phyloP scores from a whole-genome alignment of 1,140 invertebrate species.

The Drosophila punjabiensis region DNA sequence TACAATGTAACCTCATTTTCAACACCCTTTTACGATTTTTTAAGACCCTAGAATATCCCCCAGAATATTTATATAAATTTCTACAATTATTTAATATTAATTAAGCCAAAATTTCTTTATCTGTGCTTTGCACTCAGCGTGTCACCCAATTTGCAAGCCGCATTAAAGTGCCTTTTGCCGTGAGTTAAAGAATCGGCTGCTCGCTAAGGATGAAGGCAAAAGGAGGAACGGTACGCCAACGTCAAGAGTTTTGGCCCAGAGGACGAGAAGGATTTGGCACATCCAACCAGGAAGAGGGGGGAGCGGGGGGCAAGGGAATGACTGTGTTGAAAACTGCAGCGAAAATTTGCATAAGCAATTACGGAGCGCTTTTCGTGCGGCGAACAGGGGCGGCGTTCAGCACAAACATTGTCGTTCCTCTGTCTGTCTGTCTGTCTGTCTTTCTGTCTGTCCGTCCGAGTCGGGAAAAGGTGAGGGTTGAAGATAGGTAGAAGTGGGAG shows the following conservation, averaged over 20 bases:
- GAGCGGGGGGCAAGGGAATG: not conserved
- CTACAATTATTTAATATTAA: not conserved
- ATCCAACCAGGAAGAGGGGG: not conserved
- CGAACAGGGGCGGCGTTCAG: not conserved
- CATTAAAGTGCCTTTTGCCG: slow-evolving; percentile 10
- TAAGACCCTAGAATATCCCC: not conserved
- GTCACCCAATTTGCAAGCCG: slow-evolving; percentile 3
- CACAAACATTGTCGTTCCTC: slow-evolving; percentile 20
- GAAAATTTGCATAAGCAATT: slow-evolving; percentile 76
- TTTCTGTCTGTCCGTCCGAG: slow-evolving; percentile 6
- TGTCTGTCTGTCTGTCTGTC: slow-evolving; percentile 1
- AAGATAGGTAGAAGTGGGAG: not conserved
- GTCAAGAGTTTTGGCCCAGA: slow-evolving; percentile 19
- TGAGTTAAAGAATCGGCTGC: slow-evolving; percentile 21
- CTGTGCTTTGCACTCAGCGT: slow-evolving; percentile 17
- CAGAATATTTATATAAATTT: not conserved
- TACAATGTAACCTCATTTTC: not conserved
- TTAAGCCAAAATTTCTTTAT: slow-evolving; percentile 9
- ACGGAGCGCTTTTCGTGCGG: slow-evolving; percentile 53
- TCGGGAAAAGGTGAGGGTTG: slow-evolving; percentile 4
- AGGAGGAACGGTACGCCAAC: slow-evolving; percentile 14
- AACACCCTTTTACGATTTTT: not conserved
- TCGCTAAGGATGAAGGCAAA: not conserved
- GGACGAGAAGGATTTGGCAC: slow-evolving; percentile 23
- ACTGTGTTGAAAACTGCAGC: slow-evolving; percentile 51